Evolutionary conservation across 2,797 vertebrate genomes (phyloP).

Genomic region (Karalla daura): DNA sequence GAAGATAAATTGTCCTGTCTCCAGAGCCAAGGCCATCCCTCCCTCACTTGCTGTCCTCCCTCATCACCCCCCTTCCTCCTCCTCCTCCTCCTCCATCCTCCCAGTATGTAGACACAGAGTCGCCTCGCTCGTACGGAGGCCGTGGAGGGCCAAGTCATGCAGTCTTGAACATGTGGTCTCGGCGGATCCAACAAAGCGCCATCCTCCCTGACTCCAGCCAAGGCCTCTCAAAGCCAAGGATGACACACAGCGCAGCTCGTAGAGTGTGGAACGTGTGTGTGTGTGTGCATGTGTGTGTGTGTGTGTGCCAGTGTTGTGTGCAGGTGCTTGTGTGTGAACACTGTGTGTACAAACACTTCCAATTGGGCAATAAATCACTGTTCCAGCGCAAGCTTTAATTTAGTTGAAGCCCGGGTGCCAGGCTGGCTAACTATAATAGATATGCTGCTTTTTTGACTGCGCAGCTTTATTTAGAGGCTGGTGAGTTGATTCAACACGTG

Average conservation of each 20-base stretch:
- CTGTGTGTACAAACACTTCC: slow-evolving; percentile 60
- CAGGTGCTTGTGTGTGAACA: slow-evolving; percentile 28
- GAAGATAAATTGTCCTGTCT: slow-evolving; percentile 65
- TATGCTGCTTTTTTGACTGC: slow-evolving; percentile 32
- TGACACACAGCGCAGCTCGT: slow-evolving; percentile 38
- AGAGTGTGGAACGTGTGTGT: slow-evolving; percentile 4
- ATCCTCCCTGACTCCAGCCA: slow-evolving; percentile 49
- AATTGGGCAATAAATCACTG: slow-evolving; percentile 67
- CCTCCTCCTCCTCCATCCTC: slow-evolving; percentile 33
- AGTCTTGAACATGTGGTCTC: slow-evolving; percentile 56
- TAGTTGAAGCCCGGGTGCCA: slow-evolving; percentile 40
- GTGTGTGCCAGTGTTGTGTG: slow-evolving; percentile 1
- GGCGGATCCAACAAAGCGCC: slow-evolving; percentile 50
- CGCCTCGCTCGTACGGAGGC: slow-evolving; percentile 47
- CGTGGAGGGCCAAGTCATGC: slow-evolving; percentile 52
- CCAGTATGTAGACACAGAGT: slow-evolving; percentile 42
- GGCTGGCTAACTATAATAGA: slow-evolving; percentile 33
- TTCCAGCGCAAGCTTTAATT: slow-evolving; percentile 46
- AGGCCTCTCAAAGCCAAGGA: slow-evolving; percentile 57
- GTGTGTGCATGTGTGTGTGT: not conserved
- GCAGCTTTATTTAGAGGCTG: slow-evolving; percentile 32
- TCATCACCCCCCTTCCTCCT: slow-evolving; percentile 16
- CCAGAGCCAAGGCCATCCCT: slow-evolving; percentile 61
- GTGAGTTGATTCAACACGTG: slow-evolving; percentile 56
- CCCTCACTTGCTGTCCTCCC: slow-evolving; percentile 29